A percentile compares a stretch with the other conserved stretches of the same genome.
These are phyloP conservation scores for Balanococcus diminutus DNA, from an alignment of 2,888 invertebrate genomes.

Conservation along the genomic window DNA sequence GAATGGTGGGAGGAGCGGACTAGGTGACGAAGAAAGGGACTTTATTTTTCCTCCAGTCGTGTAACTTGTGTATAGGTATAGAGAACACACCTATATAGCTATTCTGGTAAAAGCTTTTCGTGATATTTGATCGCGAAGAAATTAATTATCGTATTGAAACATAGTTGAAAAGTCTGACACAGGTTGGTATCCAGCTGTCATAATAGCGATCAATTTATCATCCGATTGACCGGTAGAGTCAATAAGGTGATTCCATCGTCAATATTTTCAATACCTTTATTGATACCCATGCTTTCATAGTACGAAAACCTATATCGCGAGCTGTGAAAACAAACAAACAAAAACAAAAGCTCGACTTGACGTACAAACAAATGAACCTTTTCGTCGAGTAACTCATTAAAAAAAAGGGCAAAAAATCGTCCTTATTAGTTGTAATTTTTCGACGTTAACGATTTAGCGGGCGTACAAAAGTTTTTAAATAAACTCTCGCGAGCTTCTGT, in stretches of 20 bases:
- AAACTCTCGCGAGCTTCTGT: not conserved
- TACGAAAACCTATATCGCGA: not conserved
- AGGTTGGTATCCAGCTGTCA: not conserved
- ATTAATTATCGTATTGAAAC: constrained; percentile 4
- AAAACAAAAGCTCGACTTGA: not conserved
- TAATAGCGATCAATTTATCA: not conserved
- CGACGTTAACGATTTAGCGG: not conserved
- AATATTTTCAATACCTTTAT: not conserved
- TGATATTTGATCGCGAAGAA: not conserved
- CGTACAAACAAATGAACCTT: not conserved
- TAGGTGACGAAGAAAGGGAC: not conserved
- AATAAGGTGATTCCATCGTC: not conserved
- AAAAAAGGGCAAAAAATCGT: not conserved
- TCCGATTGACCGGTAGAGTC: not conserved
- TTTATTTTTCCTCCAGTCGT: not conserved
- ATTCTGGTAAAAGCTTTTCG: not conserved
- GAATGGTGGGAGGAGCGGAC: not conserved
- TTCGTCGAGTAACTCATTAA: not conserved
- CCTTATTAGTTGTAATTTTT: constrained; percentile 31
- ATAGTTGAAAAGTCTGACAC: not conserved
- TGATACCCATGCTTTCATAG: not conserved
- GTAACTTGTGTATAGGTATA: too few species aligned
- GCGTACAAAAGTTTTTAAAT: not conserved
- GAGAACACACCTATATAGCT: too few species aligned
- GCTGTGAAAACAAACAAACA: not conserved